Evolutionary conservation across 2,888 invertebrate species (phyloP), one percentile per base, ranked within the genome.

Genomic region (Barypeithes pellucidus): DNA sequence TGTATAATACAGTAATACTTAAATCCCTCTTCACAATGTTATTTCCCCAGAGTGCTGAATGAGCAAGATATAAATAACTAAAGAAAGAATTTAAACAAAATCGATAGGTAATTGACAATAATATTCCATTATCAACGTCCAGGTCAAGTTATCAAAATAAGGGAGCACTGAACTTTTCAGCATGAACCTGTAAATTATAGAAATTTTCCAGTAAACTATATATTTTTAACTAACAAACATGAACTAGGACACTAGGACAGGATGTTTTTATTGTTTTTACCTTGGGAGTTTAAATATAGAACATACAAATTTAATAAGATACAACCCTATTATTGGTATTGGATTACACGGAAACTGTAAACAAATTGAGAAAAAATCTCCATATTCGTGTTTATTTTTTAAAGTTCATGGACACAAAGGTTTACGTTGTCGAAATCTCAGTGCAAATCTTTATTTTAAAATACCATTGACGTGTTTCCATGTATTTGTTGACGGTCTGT

Each of bases 401-500:
- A 57, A 33, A 33, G 71, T 71, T 65, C 65, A 71, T 8, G 45
- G 71, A 36, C 65, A 39, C 11, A 20, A 16, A 59, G 63, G 59
- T 59, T 24, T 57, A 50, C 39, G n/a, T 52, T 47, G 22, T 65
- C 33, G 43, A 50, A 52, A 57, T 29, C 11, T 24, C 9, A 14
- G n/a, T 33, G 54, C 22, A 50, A 50, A 24, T 12, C 61, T 20
- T 24, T 29, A 12, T 54, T 63, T 71, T 67, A 20, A 67, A 67
- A 72, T 72, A 50, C 16, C 59, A 4, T 36, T 61, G 54, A 73
- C 57, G 63, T 68, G 18, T 45, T 29, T 67, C 14, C 14, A 63
- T 63, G 29, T 63, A 59, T 63, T 66, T 54, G 67, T 67, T 67
- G 43, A 67, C 67, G 67, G 43, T 67, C 45, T 52, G 22, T 59